Conservation (phyloP, 2,113 vertebrate species). For the Pitta sordida region DNA sequence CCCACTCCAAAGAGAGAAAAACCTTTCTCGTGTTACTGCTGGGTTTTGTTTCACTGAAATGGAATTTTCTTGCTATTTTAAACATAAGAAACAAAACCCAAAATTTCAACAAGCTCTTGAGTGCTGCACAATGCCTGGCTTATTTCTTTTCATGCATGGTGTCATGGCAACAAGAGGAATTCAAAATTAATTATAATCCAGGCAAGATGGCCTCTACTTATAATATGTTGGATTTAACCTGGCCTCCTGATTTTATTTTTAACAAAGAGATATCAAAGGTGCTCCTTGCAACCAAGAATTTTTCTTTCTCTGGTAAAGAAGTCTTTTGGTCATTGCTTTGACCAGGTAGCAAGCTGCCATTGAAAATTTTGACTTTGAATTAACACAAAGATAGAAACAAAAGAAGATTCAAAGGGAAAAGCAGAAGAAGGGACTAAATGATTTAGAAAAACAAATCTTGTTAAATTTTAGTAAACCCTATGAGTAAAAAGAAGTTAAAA, state of each 20-base stretch:
- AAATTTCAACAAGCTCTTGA: neutral
- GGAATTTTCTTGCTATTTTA: slow-evolving; percentile 12
- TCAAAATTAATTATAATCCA: slow-evolving; percentile 29
- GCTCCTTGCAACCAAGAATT: neutral
- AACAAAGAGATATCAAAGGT: neutral
- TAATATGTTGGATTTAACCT: neutral
- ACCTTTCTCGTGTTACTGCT: neutral
- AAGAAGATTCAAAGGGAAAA: neutral
- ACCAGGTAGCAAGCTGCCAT: neutral
- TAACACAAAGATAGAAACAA: neutral
- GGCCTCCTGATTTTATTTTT: neutral
- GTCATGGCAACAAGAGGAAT: slow-evolving; percentile 51
- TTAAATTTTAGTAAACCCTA: neutral
- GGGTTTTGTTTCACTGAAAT: neutral
- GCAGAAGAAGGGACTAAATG: neutral
- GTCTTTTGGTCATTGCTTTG: neutral
- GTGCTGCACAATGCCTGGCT: neutral
- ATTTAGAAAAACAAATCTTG: neutral
- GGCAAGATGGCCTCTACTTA: neutral
- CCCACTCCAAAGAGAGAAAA: neutral
- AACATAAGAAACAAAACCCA: neutral
- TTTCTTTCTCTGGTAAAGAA: neutral
- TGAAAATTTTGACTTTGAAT: neutral
- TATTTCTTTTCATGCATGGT: slow-evolving; percentile 12
- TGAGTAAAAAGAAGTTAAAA: neutral